phyloP scores from a whole-genome alignment of 1,140 invertebrate species.

The Telenomus remus region DNA sequence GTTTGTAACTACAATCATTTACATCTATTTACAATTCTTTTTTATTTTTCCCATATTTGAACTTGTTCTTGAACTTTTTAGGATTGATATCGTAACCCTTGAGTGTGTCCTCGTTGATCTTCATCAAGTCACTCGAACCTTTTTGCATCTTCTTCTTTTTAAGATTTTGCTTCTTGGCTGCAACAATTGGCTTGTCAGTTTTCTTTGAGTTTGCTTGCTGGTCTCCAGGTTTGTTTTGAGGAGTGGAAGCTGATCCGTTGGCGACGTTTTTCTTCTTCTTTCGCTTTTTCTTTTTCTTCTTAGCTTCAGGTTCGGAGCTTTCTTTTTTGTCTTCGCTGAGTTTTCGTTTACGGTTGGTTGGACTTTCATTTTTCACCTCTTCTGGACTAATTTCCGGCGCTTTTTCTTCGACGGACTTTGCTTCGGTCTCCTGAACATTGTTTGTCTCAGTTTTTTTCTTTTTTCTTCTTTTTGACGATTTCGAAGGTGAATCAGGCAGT shows the following conservation, averaged over 20 bases:
- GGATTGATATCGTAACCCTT: conserved; percentile 94
- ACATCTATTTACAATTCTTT: conserved; percentile 7
- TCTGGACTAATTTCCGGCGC: not conserved
- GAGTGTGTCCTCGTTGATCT: conserved; percentile 81
- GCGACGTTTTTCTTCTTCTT: conserved; percentile 34
- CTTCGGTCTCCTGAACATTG: not conserved
- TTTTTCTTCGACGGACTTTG: not conserved
- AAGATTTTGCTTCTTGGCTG: conserved; percentile 56
- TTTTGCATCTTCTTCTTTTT: conserved; percentile 16
- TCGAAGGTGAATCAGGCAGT: not conserved
- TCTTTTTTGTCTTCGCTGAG: conserved; percentile 3
- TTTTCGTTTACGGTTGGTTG: conserved; percentile 25
- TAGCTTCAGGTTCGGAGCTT: conserved; percentile 12
- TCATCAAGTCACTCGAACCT: not conserved
- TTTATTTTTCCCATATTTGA: conserved; percentile 77
- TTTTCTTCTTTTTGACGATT: not conserved
- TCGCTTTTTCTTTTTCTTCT: conserved; percentile 49
- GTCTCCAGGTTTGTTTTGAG: no score
- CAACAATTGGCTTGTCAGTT: not conserved
- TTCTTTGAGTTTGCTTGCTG: conserved; percentile 12
- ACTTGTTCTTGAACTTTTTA: conserved; percentile 87
- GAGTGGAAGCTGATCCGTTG: conserved; percentile 2
- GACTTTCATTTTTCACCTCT: not conserved
- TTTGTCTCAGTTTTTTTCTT: not conserved
- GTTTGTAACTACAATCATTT: not conserved